Percentiles rank a stretch among this genome's conserved stretches.
These are phyloP conservation scores for Malaclemys terrapin DNA, from an alignment of 2,113 vertebrate species.

Conservation along the genomic window DNA sequence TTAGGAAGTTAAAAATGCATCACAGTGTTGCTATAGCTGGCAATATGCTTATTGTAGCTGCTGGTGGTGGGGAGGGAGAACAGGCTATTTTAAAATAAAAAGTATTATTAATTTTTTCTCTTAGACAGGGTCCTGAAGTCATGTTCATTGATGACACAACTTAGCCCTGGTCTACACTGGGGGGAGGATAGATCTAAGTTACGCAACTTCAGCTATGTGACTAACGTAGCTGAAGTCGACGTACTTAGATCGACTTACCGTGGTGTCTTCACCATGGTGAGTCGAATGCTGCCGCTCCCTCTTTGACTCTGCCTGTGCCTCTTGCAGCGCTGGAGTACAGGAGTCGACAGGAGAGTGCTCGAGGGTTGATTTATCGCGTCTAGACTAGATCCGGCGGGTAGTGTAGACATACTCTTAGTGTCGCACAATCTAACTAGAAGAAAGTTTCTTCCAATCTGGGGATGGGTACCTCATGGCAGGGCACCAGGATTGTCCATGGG, in stretches of 20 bases:
- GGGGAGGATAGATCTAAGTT: too few species aligned
- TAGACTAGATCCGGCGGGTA: too few species aligned
- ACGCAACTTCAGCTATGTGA: too few species aligned
- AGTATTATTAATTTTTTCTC: not conserved
- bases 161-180: too few species aligned
- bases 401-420: not conserved
- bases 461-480: not conserved
- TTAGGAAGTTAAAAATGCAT: not conserved
- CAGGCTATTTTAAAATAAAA: accelerated
- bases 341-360: too few species aligned
- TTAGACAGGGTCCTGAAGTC: not conserved
- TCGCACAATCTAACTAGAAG: not conserved
- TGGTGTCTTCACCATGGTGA: too few species aligned
- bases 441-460: not conserved
- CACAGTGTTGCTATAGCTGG: not conserved
- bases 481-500: not conserved
- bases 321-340: too few species aligned
- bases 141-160: not conserved
- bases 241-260: too few species aligned
- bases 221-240: too few species aligned
- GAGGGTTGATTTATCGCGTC: too few species aligned
- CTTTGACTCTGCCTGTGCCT: too few species aligned
- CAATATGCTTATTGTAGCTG: slow-evolving; percentile 2
- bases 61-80: not conserved
- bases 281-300: too few species aligned